Evolutionary conservation across 2,113 vertebrate species (phyloP).

Genomic region (Megaceryle maxima): DNA sequence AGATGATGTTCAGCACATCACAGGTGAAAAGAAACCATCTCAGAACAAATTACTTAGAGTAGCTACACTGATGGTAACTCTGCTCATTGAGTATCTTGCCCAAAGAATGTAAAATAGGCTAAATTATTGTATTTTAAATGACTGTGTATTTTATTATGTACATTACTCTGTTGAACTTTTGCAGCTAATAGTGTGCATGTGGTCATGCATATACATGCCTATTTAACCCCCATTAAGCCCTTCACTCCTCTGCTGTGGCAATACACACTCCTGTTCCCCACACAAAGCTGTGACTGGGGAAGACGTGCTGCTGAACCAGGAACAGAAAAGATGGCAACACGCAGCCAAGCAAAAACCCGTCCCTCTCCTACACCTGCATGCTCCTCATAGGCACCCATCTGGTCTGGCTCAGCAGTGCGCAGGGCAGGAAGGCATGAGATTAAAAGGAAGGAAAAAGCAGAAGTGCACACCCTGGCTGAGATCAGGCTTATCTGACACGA

Average conservation of each 20-base stretch:
- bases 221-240: neutral
- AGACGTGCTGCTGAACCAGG: neutral
- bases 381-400: neutral
- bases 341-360: neutral
- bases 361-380: rapidly evolving
- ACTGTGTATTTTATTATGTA: neutral
- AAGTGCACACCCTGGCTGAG: neutral
- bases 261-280: neutral
- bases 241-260: neutral
- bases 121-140: neutral
- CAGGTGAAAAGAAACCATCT: neutral
- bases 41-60: neutral
- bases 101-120: neutral
- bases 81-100: neutral
- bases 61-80: neutral
- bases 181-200: neutral
- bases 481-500: neutral
- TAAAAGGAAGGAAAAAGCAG: neutral
- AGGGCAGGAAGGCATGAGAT: neutral
- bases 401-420: neutral
- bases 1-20: neutral
- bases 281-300: neutral
- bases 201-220: neutral
- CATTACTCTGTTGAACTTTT: neutral
- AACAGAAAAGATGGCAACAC: neutral